These are phyloP conservation scores for Papilio protenor DNA, from an alignment of 2,888 invertebrate species.

Conservation along the genomic window DNA sequence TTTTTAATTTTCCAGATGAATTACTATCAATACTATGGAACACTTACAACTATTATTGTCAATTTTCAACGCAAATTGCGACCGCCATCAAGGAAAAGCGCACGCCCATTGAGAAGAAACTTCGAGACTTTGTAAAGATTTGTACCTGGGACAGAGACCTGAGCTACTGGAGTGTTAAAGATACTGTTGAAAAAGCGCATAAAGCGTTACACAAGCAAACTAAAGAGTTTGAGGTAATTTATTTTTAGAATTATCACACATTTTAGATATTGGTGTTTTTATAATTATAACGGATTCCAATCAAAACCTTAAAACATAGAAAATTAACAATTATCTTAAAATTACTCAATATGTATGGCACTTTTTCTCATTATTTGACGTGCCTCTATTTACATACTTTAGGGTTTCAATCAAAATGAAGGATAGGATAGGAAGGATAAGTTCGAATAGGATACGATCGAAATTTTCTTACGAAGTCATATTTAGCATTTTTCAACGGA, in stretches of 20 bases:
- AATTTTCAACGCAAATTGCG: conserved; percentile 88
- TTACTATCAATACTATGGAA: conserved; percentile 91
- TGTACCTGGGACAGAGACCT: conserved; percentile 97
- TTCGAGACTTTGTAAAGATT: conserved; percentile 97
- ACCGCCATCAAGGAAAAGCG: conserved; percentile 87
- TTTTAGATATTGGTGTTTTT: background rate
- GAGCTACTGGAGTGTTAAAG: conserved; percentile 96
- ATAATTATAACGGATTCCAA: no score
- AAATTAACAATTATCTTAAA: no score
- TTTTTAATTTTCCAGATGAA: conserved; percentile 68
- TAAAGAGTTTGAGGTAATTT: conserved; percentile 90
- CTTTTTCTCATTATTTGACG: no score
- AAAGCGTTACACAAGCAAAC: conserved; percentile 93
- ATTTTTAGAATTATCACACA: no score
- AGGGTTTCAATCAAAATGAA: no score
- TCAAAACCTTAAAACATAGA: no score
- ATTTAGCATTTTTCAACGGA: no score
- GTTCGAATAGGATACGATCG: no score
- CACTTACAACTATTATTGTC: conserved; percentile 91
- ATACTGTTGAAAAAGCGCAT: conserved; percentile 94
- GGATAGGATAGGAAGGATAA: no score
- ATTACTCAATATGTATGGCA: no score
- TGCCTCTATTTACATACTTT: no score
- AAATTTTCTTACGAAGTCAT: no score
- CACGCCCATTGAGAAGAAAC: conserved; percentile 94